Evolutionary conservation across 92 coral and sea anemone genomes (phyloP).

Genomic region (Siderastrea siderea): DNA sequence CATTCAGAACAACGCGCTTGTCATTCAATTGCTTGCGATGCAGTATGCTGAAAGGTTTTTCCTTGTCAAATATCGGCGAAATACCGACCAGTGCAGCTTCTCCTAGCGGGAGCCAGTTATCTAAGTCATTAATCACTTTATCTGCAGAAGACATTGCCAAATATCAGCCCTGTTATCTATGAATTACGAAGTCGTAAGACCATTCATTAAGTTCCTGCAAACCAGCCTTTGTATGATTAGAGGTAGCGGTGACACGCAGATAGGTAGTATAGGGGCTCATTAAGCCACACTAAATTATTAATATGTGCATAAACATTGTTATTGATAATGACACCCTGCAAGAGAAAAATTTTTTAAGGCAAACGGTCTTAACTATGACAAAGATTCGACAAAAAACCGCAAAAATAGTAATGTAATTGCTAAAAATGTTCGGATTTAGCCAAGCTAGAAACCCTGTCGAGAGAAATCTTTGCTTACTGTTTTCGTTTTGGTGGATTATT

Average conservation of each 20-base stretch:
- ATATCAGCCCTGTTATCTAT: neutral
- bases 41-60: constrained; percentile 50
- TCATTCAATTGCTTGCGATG: constrained; percentile 78
- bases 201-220: neutral
- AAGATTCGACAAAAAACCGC: neutral
- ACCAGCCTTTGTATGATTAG: constrained; percentile 10
- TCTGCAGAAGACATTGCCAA: constrained; percentile 22
- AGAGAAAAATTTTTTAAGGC: too few species aligned
- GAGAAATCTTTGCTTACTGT: too few species aligned
- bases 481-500: neutral
- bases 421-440: neutral
- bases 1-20: constrained; percentile 84
- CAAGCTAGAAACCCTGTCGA: neutral
- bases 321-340: neutral
- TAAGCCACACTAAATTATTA: constrained; percentile 38
- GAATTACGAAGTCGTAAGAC: constrained; percentile 1
- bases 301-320: constrained; percentile 31
- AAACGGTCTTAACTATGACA: neutral
- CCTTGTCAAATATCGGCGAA: constrained; percentile 76
- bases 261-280: constrained; percentile 2
- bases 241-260: neutral
- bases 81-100: constrained; percentile 86
- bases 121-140: constrained; percentile 31
- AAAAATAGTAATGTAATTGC: neutral
- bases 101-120: constrained; percentile 84